Percentiles rank a stretch among this genome's conserved stretches.
Evolutionary conservation across 2,888 invertebrate species (phyloP).

Genomic region (Protodeltote pygarga): DNA sequence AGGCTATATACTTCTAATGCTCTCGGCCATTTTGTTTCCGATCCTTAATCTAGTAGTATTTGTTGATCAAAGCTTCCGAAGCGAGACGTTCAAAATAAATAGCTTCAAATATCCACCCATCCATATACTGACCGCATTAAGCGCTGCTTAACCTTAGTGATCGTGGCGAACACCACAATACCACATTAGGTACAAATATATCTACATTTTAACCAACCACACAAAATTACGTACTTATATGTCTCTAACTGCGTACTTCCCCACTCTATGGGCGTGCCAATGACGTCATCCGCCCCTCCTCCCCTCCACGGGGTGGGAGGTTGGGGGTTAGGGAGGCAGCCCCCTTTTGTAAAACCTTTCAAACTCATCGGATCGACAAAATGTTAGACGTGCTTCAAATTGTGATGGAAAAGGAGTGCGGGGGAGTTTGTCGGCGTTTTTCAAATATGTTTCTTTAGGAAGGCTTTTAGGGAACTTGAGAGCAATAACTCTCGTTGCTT

Average conservation of each 20-base stretch:
- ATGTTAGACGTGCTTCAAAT: conserved; percentile 8
- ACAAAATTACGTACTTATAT: not conserved
- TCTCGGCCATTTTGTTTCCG: too few species aligned
- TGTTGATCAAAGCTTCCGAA: too few species aligned
- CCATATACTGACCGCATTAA: too few species aligned
- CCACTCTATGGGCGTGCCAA: conserved; percentile 58
- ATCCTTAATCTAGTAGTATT: too few species aligned
- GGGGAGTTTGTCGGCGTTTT: not conserved
- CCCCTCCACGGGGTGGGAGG: conserved; percentile 10
- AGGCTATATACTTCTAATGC: too few species aligned
- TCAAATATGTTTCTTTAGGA: not conserved
- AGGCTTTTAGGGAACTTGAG: too few species aligned
- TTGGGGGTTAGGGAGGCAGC: conserved; percentile 2
- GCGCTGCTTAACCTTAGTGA: too few species aligned
- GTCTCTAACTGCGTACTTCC: conserved; percentile 17
- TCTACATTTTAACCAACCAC: not conserved
- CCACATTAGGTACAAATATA: conserved; percentile 1
- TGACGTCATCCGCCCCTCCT: conserved; percentile 66
- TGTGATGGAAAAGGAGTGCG: not conserved
- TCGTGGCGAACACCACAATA: too few species aligned
- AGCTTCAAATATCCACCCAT: too few species aligned
- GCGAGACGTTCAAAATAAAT: too few species aligned
- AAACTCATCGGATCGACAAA: conserved; percentile 30
- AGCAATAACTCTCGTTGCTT: too few species aligned
- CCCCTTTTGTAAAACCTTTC: conserved; percentile 15